Base-by-base conservation (phyloP, 2,113 vertebrate genomes). In the Sebastes schlegelii region DNA sequence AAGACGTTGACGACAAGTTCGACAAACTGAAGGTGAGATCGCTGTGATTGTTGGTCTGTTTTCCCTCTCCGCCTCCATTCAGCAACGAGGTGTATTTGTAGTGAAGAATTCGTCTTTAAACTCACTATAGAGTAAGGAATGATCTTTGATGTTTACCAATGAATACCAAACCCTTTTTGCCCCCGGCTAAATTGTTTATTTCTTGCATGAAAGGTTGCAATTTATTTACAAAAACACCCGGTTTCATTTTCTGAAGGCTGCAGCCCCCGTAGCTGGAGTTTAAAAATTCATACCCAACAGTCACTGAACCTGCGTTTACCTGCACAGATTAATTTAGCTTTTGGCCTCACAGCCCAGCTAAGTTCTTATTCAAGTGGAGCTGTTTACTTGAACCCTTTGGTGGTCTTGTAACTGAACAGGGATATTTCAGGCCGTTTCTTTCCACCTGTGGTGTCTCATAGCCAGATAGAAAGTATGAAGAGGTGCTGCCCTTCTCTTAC, bases 1-100 rank as follows among this genome's bases (percentile, higher is more conserved):
- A 99, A 90, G 99, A 99, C 0, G 99, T 99, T 1, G 99, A 99
- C 82, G 98, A 99, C 94, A 99, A 99, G 91, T 99, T 99, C 92
- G 99, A 99, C 90, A 99, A 99, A 93, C 95, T 99, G 88, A 99
- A 99, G 97, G 98, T 99, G 92, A 88, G 86, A 5, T 2, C 0
- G 11, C 57, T 42, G 43, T 45, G 49, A 55, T 42, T 42, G 8
- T 65, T 16, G 13, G 21, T 5, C 12, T 63, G 77, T 16, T 34
- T 46, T 17, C 43, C 7, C 49, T 3, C 42, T 10, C 16, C 17
- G 8, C 45, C 12, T 63, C 12, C 51, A 8, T 80, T 65, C 5
- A 65, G 48, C 42, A 16, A 23, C 6, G 0, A 23, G 6, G 17
- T 5, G 19, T 8, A 48, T 21, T 21, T 69, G 12, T 26, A 19